Evolutionary conservation across 2,888 invertebrate species (phyloP).

Genomic region (Agrilus cyanescens): DNA sequence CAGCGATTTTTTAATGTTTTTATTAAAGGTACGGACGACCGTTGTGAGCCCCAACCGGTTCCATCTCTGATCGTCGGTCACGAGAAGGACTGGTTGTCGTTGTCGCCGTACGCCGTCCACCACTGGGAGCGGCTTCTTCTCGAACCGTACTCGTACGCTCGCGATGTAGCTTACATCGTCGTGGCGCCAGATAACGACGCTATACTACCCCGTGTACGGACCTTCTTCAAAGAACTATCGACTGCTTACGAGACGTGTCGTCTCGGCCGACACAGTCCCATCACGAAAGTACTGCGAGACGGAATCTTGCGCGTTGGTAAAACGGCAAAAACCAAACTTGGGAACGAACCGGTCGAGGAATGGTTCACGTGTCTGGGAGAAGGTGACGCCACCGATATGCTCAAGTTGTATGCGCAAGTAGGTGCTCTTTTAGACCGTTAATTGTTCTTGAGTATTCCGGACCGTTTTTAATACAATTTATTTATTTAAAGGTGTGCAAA

Average conservation of each 20-base stretch:
- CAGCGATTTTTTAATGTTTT: not conserved
- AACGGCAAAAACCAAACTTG: slow-evolving; percentile 46
- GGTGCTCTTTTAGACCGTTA: slow-evolving; percentile 10
- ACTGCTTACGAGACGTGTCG: slow-evolving; percentile 91
- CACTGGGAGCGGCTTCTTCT: slow-evolving; percentile 97
- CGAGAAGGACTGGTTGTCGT: slow-evolving; percentile 88
- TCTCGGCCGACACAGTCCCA: slow-evolving; percentile 85
- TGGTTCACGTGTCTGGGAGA: slow-evolving; percentile 81
- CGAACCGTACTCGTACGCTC: slow-evolving; percentile 89
- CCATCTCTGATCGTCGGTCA: slow-evolving; percentile 88
- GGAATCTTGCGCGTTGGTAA: slow-evolving; percentile 78
- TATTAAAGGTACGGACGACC: slow-evolving; percentile 64
- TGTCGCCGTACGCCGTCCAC: slow-evolving; percentile 87
- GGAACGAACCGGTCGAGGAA: slow-evolving; percentile 62
- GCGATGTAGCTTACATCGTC: slow-evolving; percentile 91
- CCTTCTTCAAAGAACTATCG: slow-evolving; percentile 87
- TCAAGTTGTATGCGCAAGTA: slow-evolving; percentile 77
- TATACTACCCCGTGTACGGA: slow-evolving; percentile 62
- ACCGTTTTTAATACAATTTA: slow-evolving; percentile 1
- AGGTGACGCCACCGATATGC: slow-evolving; percentile 66
- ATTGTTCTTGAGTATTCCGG: not conserved
- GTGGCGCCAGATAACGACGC: slow-evolving; percentile 87
- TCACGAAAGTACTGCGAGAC: slow-evolving; percentile 70
- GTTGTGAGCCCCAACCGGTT: slow-evolving; percentile 94
- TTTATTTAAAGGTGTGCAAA: slow-evolving; percentile 45